These are phyloP conservation scores for Coryphaenoides rupestris DNA, from an alignment of 2,113 vertebrate species.

Conservation along the genomic window DNA sequence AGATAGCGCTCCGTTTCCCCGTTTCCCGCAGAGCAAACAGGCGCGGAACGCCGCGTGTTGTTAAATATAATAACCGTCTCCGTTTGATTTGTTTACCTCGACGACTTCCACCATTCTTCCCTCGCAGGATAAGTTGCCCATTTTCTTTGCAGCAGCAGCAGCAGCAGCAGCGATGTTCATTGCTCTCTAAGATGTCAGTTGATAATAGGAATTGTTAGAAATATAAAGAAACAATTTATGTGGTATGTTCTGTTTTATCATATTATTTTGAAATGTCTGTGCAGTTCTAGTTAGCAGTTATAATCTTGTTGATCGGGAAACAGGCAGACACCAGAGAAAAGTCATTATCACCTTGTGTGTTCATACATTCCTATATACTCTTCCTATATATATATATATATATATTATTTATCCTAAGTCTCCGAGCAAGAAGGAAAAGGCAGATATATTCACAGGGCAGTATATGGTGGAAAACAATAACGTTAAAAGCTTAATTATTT, in stretches of 20 bases:
- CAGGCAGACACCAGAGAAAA: neutral
- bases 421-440: too few relatives aligned
- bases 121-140: neutral
- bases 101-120: neutral
- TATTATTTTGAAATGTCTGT: neutral
- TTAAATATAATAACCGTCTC: neutral
- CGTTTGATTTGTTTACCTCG: neutral
- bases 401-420: too few relatives aligned
- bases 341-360: neutral
- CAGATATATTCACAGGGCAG: too few relatives aligned
- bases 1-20: neutral
- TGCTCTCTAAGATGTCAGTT: neutral
- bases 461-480: too few relatives aligned
- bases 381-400: too few relatives aligned
- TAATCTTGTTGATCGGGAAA: neutral
- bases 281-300: neutral
- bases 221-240: neutral
- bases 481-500: too few relatives aligned
- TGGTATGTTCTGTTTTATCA: neutral
- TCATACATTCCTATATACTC: neutral
- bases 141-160: neutral
- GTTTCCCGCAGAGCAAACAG: neutral
- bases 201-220: neutral
- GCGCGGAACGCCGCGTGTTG: neutral
- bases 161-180: too few relatives aligned